A percentile compares a stretch with the other conserved stretches of the same genome.
These are phyloP conservation scores for Nycticryphes semicollaris DNA, from an alignment of 2,113 vertebrate genomes.

Conservation along the genomic window DNA sequence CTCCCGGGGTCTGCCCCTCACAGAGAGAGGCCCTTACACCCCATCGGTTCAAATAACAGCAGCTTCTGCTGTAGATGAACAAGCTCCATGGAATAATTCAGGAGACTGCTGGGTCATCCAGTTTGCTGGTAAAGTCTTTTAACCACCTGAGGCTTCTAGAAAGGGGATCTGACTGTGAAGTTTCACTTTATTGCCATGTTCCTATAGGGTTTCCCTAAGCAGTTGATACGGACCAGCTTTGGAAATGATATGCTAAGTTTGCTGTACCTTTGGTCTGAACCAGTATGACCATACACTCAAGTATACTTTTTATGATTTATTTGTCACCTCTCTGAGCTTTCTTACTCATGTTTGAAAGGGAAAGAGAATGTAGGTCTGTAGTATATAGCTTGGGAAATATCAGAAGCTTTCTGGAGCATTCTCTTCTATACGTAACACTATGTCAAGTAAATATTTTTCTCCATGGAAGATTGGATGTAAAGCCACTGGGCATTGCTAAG, in stretches of 20 bases:
- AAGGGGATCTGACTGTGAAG: background rate
- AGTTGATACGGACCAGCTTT: background rate
- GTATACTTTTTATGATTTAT: background rate
- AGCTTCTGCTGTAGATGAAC: background rate
- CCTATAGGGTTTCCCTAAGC: background rate
- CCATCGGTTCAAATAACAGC: background rate
- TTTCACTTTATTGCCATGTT: background rate
- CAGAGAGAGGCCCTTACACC: background rate
- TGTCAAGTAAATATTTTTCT: background rate
- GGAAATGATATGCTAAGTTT: background rate
- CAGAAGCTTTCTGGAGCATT: background rate
- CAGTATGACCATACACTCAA: background rate
- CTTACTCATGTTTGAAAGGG: background rate
- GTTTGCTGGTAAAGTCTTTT: background rate
- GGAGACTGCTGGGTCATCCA: background rate
- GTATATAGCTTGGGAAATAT: background rate
- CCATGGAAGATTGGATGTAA: background rate
- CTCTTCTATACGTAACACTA: background rate
- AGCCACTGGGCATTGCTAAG: background rate
- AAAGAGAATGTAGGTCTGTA: background rate
- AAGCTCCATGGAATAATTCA: background rate
- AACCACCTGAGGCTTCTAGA: background rate
- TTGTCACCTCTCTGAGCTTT: background rate
- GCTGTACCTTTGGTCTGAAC: background rate
- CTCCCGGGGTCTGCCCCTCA: background rate